Evolutionary conservation across 2,113 vertebrate genomes (phyloP), one percentile per base, ranked within the genome.

Genomic region (Misgurnus anguillicaudatus): DNA sequence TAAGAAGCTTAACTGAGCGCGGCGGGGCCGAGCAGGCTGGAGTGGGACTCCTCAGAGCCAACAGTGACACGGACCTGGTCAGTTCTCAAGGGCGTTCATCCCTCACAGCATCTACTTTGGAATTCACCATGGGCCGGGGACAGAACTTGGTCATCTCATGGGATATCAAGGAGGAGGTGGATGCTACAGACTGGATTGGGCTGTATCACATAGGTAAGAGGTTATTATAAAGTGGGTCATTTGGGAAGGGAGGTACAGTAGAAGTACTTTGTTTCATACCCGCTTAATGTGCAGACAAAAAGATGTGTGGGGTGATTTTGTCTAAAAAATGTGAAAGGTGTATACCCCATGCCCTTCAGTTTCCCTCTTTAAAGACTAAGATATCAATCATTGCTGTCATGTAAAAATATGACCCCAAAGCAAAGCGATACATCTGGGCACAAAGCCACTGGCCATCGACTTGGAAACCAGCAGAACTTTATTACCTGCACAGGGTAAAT

Each of bases 101-200:
- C 10, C 65, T 99, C 72, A 99, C 98, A 0, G 96, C 97, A 1
- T 98, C 95, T 86, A 96, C 96, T 79, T 94, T 97, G 0, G 97
- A 99, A 75, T 95, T 95, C 81, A 97, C 95, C 0, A 84, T 99
- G 82, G 95, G 95, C 55, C 94, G 96, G 0, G 94, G 96, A 48
- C 95, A 98, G 91, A 95, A 97, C 84, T 95, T 99, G 48, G 95
- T 99, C 31, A 98, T 99, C 87, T 96, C 95, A 86, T 99, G 98
- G 98, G 97, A 99, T 88, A 99, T 99, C 87, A 99, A 99, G 84
- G 98, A 99, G 89, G 98, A 99, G 83, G 98, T 99, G 84, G 98
- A 98, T 38, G 96, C 98, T 0, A 98, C 96, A 1, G 97, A 99
- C 86, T 99, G 98, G 98, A 99, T 99, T 39, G 98, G 98, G 45